Conservation (phyloP, 2,888 invertebrate species). For the Diaprepes abbreviatus region DNA sequence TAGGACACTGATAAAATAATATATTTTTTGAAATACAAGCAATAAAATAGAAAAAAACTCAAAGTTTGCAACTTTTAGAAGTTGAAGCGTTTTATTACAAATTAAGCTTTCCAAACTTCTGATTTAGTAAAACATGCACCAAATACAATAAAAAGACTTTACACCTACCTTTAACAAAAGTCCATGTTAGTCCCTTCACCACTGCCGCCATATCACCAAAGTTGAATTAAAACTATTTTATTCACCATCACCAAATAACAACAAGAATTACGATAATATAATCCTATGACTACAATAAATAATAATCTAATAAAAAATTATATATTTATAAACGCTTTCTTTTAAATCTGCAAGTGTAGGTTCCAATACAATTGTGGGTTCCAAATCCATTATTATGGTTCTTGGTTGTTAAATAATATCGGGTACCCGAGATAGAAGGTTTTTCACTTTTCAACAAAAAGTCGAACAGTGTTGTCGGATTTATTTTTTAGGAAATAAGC, state of each 20-base stretch:
- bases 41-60: too few relatives aligned
- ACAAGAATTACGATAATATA: too few relatives aligned
- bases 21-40: too few relatives aligned
- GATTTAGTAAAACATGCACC: too few relatives aligned
- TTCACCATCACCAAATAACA: slow-evolving; percentile 8
- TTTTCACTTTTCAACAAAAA: slow-evolving; percentile 8
- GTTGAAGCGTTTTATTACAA: too few relatives aligned
- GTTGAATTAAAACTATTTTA: background rate
- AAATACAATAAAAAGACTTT: too few relatives aligned
- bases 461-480: background rate
- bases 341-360: background rate
- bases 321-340: background rate
- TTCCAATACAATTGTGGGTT: slow-evolving; percentile 4
- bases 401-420: slow-evolving; percentile 1
- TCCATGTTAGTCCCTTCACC: slow-evolving; percentile 40
- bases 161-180: slow-evolving; percentile 37
- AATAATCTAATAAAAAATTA: background rate
- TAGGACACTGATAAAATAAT: too few relatives aligned
- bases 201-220: slow-evolving; percentile 8
- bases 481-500: background rate
- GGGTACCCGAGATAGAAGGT: background rate
- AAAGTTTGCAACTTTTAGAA: too few relatives aligned
- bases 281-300: background rate
- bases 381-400: slow-evolving; percentile 9
- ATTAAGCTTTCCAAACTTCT: too few relatives aligned